Base-by-base conservation (phyloP, 1,140 invertebrate species). In the Ruditapes philippinarum region DNA sequence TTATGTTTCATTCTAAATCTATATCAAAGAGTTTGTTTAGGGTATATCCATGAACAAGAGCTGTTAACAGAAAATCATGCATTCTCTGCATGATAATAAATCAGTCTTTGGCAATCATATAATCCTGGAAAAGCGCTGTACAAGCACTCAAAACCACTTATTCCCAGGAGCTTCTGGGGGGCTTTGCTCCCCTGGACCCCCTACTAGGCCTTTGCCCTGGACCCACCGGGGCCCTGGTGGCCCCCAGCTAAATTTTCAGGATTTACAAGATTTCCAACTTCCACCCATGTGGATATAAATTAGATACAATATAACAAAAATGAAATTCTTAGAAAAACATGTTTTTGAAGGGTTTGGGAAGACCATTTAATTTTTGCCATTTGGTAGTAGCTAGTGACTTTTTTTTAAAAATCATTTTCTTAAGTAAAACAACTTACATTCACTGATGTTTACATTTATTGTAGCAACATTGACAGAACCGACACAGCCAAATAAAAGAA, bases 131-230 rank as follows among this genome's bases (percentile, higher is more conserved):
- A 4, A 65, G 62, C 4, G 62, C 62, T 65, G 9, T 65, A 31
- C 62, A 60, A 60, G 54, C 62, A 65, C 33, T 33, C 25, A 65
- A 65, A 65, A 31, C 40, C 33, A 38, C 38, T 38, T 40, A 19
- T 31, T 38, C 31, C n/a, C 68, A 73, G 22, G 42, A 76, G 73
- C 73, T 51, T 51, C 78, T 54, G 74, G 74, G 40, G 74, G 74
- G 70, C 70, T 38, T 74, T 74, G 70, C 70, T 38, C 38, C 70
- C 70, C 70, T 51, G 74, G 45, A 25, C 78, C 78, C 49, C 78
- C 78, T 60, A 80, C 78, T 49, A 79, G 49, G 76, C 45, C 45
- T 79, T 79, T 79, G 76, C 76, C 45, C 78, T 80, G 28, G 51
- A 80, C 78, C 78, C 78, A 80, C 49, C 33, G 36, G 78, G 78